phyloP scores from a whole-genome alignment of 2,113 vertebrate species.

The Strix uralensis region DNA sequence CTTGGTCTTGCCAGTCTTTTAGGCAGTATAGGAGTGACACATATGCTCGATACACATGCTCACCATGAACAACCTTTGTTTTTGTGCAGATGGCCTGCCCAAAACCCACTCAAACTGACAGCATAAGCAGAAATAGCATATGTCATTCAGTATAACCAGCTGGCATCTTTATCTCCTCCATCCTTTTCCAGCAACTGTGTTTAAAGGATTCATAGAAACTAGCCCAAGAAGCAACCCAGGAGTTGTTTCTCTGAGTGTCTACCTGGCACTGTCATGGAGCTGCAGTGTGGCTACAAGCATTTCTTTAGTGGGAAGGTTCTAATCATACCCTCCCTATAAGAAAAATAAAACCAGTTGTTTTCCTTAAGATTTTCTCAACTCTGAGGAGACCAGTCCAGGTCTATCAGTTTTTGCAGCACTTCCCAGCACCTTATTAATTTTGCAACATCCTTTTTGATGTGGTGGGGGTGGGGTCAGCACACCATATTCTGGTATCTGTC shows the following conservation, averaged over 20 bases:
- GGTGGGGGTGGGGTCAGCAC: not conserved
- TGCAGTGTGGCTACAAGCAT: not conserved
- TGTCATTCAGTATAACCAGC: not conserved
- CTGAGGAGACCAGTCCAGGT: not conserved
- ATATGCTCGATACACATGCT: not conserved
- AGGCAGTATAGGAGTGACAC: not conserved
- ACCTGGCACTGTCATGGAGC: not conserved
- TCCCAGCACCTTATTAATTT: not conserved
- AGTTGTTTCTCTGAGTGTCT: not conserved
- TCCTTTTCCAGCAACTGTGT: not conserved
- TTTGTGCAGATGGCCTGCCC: not conserved
- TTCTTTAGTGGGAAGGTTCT: not conserved
- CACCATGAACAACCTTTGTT: not conserved
- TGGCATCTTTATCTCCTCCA: not conserved
- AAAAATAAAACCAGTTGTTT: not conserved
- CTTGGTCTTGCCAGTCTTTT: not conserved
- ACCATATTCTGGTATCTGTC: not conserved
- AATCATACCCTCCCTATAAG: not conserved
- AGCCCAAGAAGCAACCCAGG: not conserved
- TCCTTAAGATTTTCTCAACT: not conserved
- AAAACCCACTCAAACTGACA: not conserved
- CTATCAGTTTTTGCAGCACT: not conserved
- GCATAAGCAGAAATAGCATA: not conserved
- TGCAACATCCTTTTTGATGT: not conserved
- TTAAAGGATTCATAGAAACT: not conserved